Conservation (phyloP, 2,888 invertebrate genomes). For the Melieria omissa region DNA sequence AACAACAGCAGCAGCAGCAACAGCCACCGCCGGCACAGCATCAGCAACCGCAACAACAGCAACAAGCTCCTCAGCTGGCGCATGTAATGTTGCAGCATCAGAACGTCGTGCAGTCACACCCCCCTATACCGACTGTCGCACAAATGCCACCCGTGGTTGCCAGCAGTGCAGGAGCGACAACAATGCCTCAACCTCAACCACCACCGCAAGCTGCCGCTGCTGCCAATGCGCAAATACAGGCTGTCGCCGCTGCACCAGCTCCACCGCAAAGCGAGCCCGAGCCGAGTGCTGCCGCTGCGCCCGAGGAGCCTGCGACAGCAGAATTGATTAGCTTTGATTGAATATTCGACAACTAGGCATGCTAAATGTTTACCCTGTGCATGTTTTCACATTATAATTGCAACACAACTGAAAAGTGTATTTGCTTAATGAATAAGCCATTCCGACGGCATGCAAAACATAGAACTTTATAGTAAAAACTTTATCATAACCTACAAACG, state of each 20-base stretch:
- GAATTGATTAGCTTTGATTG: conserved; percentile 87
- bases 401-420: not conserved
- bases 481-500: too few species aligned
- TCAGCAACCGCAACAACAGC: conserved; percentile 38
- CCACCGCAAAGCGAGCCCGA: conserved; percentile 62
- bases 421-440: not conserved
- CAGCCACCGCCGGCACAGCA: conserved; percentile 33
- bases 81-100: conserved; percentile 52
- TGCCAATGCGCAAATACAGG: conserved; percentile 52
- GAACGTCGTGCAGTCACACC: conserved; percentile 47
- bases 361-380: not conserved
- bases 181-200: conserved; percentile 40
- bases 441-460: not conserved
- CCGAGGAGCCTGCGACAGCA: conserved; percentile 73
- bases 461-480: not conserved
- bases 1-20: conserved; percentile 26
- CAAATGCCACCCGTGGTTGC: conserved; percentile 38
- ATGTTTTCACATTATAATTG: not conserved
- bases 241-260: conserved; percentile 57
- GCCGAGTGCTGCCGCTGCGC: conserved; percentile 55
- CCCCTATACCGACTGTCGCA: conserved; percentile 45
- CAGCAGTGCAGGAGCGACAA: conserved; percentile 17
- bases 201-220: conserved; percentile 38
- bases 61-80: conserved; percentile 45
- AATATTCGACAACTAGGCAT: conserved; percentile 47